These are phyloP conservation scores for Puffinus mauretanicus DNA, from an alignment of 2,113 vertebrate genomes.

Conservation along the genomic window DNA sequence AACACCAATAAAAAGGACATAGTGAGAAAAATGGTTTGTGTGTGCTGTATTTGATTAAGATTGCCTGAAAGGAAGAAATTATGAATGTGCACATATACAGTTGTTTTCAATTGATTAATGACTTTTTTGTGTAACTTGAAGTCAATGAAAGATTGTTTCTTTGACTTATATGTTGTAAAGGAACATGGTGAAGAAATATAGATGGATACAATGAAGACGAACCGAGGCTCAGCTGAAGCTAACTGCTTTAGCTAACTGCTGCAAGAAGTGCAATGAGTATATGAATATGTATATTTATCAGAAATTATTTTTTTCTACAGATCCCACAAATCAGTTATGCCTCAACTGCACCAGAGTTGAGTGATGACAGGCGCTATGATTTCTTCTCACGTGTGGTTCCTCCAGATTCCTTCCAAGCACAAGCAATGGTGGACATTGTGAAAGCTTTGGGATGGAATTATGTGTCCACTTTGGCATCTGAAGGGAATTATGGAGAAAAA, in stretches of 20 bases:
- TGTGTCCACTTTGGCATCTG: slow-evolving; percentile 95
- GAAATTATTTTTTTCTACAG: slow-evolving; percentile 75
- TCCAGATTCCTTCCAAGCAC: slow-evolving; percentile 97
- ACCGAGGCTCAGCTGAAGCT: background rate
- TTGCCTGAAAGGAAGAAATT: background rate
- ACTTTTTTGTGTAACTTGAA: background rate
- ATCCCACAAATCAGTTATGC: slow-evolving; percentile 99
- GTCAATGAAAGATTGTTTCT: background rate
- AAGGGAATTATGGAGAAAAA: slow-evolving; percentile 98
- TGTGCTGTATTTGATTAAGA: background rate
- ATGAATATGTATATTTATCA: slow-evolving; percentile 58
- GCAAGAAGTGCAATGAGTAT: background rate
- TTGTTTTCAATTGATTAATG: background rate
- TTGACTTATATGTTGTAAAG: background rate
- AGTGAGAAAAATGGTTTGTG: background rate
- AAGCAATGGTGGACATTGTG: slow-evolving; percentile 99
- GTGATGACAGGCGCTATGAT: slow-evolving; percentile 95
- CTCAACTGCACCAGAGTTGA: slow-evolving; percentile 95
- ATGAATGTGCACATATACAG: background rate
- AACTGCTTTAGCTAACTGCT: background rate
- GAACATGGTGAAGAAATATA: background rate
- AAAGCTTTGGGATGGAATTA: slow-evolving; percentile 94
- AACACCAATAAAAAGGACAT: background rate
- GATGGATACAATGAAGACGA: background rate
- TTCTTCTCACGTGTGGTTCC: slow-evolving; percentile 99